Evolutionary conservation across 1,140 invertebrate species (phyloP), one percentile per base, ranked within the genome.

Genomic region (Galleria mellonella): DNA sequence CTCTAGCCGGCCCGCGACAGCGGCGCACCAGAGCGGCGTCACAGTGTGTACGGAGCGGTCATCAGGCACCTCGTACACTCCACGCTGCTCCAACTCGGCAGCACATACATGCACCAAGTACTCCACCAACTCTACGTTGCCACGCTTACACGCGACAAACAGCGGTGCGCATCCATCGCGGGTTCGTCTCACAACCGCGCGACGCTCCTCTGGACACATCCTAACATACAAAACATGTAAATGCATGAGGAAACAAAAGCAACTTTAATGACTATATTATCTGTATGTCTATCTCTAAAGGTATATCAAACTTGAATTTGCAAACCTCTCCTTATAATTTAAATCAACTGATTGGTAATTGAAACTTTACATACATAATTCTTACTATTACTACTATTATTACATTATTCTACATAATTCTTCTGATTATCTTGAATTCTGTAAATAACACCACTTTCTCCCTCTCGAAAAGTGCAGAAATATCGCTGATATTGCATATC

Each of bases 21-120:
- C 93, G 9, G 96, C 95, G 86, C 94, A 96, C 96, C 96, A 97
- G n/a, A 98, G 79, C 9, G 96, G 95, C 0, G 96, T 96, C 0
- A 96, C 95, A 62, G 89, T 89, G 83, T 97, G 94, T 13, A 92
- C 90, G 27, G 93, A 58, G 43, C 60, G 63, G 54, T 82, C 72
- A 49, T 73, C 72, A 27, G 62, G 52, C 59, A 72, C 67, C 81
- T 93, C 92, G 64, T 92, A 94, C 15, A 91, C 83, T 59, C 96
- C 95, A 44, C 91, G 88, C 71, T 96, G 94, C 78, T 97, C 96
- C 6, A 97, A 89, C 63, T 96, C 92, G 4, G 94, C 94, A 58
- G 89, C 87, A 73, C 96, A 97, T 13, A 91, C 89, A 36, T 89
- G 90, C 36, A 97, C 90, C 4, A 98, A 85, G 85, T 96, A 97